Conservation (phyloP, 2,797 vertebrate species). For the Notoglanidium macrostoma region DNA sequence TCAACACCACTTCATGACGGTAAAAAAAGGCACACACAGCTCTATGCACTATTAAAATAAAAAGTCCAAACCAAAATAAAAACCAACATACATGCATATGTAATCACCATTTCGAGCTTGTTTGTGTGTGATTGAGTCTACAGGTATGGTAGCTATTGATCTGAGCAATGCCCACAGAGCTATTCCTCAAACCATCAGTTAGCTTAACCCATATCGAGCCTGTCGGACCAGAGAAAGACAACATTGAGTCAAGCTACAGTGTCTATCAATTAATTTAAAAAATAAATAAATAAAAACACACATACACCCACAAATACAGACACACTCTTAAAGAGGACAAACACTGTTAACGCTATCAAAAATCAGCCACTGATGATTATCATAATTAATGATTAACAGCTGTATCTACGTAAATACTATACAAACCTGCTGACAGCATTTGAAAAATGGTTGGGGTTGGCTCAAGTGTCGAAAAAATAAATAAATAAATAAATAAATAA, state of each 20-base stretch:
- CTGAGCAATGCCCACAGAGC: slow-evolving; percentile 93
- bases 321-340: slow-evolving; percentile 43
- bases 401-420: slow-evolving; percentile 2
- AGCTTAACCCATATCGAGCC: slow-evolving; percentile 98
- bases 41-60: slow-evolving; percentile 86
- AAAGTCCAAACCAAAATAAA: slow-evolving; percentile 72
- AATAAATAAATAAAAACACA: slow-evolving; percentile 21
- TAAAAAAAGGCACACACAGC: slow-evolving; percentile 91
- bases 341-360: slow-evolving; percentile 53
- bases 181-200: slow-evolving; percentile 98
- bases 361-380: slow-evolving; percentile 10
- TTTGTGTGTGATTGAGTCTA: slow-evolving; percentile 96
- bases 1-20: slow-evolving; percentile 98
- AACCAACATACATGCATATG: slow-evolving; percentile 98
- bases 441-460: background rate
- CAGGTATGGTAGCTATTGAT: slow-evolving; percentile 83
- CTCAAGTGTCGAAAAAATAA: background rate
- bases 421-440: background rate
- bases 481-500: too few species aligned
- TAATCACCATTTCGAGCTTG: slow-evolving; percentile 99
- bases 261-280: slow-evolving; percentile 67
- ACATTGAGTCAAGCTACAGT: slow-evolving; percentile 92
- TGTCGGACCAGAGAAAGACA: slow-evolving; percentile 99
- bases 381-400: background rate
- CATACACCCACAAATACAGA: slow-evolving; percentile 7